Conservation (phyloP, 2,797 vertebrate species). For the Vipera ursinii region DNA sequence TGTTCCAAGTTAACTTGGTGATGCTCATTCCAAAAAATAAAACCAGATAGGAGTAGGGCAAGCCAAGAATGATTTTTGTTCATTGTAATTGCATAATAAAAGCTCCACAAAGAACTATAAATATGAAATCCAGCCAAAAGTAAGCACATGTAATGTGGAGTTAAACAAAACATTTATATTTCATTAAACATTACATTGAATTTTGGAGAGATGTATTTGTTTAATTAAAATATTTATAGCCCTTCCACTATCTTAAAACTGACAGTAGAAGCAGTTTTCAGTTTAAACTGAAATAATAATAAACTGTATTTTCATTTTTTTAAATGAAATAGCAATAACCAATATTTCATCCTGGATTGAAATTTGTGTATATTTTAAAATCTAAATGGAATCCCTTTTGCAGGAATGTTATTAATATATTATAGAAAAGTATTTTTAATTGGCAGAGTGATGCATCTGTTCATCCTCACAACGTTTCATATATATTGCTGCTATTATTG, state of each 20-base stretch:
- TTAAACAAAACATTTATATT: background rate
- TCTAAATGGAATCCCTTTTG: background rate
- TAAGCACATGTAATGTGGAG: background rate
- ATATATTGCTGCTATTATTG: background rate
- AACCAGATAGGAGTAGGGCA: background rate
- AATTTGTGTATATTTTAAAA: background rate
- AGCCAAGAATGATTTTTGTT: background rate
- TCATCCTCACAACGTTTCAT: background rate
- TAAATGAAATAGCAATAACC: background rate
- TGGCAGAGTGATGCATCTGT: background rate
- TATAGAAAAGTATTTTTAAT: constrained; percentile 11
- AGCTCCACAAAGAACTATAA: background rate
- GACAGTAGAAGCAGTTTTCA: background rate
- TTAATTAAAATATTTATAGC: background rate
- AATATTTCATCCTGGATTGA: background rate
- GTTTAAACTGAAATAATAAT: background rate
- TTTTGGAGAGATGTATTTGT: background rate
- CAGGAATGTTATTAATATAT: background rate
- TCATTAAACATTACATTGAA: background rate
- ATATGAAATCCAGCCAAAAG: background rate
- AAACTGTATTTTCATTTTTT: background rate
- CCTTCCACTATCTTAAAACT: background rate
- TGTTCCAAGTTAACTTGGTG: background rate
- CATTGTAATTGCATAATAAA: background rate
- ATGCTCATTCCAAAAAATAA: background rate